phyloP scores from a whole-genome alignment of 2,797 vertebrate species.

The Taenioides sp. region DNA sequence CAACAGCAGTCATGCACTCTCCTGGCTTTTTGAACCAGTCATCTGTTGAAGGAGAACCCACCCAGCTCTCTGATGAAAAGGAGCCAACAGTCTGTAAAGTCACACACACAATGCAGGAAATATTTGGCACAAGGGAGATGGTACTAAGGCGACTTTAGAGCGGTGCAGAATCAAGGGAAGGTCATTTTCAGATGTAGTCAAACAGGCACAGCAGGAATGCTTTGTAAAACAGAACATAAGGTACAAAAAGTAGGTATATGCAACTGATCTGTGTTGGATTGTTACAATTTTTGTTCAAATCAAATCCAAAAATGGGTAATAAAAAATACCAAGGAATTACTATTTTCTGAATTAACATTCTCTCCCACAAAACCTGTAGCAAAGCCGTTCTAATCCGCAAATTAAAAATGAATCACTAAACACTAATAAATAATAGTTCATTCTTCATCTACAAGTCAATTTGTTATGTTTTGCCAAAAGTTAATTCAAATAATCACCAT shows the following conservation, averaged over 20 bases:
- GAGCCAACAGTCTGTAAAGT: slow-evolving; percentile 25
- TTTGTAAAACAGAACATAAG: neutral
- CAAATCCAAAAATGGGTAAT: neutral
- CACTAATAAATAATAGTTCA: no score
- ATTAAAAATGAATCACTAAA: neutral
- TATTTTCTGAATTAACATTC: neutral
- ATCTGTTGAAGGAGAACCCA: slow-evolving; percentile 56
- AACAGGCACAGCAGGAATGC: neutral
- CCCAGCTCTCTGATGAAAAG: slow-evolving; percentile 35
- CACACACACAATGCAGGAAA: slow-evolving; percentile 24
- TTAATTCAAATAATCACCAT: neutral
- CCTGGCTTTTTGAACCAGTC: slow-evolving; percentile 67
- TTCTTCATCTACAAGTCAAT: no score
- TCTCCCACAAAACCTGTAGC: neutral
- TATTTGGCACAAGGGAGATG: slow-evolving; percentile 15
- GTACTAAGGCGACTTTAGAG: slow-evolving; percentile 2
- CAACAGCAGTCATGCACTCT: slow-evolving; percentile 55
- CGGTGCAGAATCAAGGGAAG: neutral
- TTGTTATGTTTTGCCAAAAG: no score
- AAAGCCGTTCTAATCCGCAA: neutral
- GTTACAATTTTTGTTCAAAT: neutral
- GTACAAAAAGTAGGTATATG: no score
- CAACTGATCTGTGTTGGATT: neutral
- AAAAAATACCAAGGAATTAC: neutral
- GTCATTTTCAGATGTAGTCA: slow-evolving; percentile 13